A percentile compares a stretch with the other conserved stretches of the same genome.
Conservation (phyloP, 2,797 vertebrate genomes). For the Naso thynnoides region DNA sequence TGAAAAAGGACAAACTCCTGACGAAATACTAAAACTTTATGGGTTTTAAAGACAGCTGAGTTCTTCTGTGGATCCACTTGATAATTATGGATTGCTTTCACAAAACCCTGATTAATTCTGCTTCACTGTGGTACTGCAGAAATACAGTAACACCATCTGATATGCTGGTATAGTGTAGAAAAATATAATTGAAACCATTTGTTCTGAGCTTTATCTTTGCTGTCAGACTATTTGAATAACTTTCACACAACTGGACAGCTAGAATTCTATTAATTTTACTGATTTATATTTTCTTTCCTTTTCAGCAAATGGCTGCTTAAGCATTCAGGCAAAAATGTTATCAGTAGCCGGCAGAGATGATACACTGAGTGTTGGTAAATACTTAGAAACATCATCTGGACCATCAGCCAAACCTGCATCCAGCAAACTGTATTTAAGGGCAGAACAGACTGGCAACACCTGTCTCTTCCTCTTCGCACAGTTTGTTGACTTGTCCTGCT, state of each 20-base stretch:
- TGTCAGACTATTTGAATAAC: constrained; percentile 22
- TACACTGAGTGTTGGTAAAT: constrained; percentile 4
- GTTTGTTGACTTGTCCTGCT: background rate
- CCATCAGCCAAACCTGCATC: no score
- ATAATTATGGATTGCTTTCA: constrained; percentile 53
- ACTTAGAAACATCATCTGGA: background rate
- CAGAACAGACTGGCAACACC: no score
- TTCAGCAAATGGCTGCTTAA: constrained; percentile 18
- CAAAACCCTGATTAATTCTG: constrained; percentile 47
- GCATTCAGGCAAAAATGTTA: background rate
- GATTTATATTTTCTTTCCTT: constrained; percentile 14
- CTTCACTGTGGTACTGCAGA: constrained; percentile 24
- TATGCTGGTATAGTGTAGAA: constrained; percentile 12
- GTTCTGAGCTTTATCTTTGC: constrained; percentile 21
- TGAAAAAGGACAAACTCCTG: constrained; percentile 57
- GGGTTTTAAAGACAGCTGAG: constrained; percentile 52
- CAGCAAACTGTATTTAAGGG: no score
- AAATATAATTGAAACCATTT: constrained; percentile 39
- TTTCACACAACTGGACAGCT: constrained; percentile 14
- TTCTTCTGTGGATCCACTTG: constrained; percentile 26
- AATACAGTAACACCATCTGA: constrained; percentile 36
- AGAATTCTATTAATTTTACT: constrained; percentile 31
- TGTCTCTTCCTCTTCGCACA: no score
- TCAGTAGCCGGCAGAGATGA: background rate
- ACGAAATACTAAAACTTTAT: constrained; percentile 54